Evolutionary conservation across 2,888 invertebrate species (phyloP), one percentile per base, ranked within the genome.

Genomic region (Erannis defoliaria): DNA sequence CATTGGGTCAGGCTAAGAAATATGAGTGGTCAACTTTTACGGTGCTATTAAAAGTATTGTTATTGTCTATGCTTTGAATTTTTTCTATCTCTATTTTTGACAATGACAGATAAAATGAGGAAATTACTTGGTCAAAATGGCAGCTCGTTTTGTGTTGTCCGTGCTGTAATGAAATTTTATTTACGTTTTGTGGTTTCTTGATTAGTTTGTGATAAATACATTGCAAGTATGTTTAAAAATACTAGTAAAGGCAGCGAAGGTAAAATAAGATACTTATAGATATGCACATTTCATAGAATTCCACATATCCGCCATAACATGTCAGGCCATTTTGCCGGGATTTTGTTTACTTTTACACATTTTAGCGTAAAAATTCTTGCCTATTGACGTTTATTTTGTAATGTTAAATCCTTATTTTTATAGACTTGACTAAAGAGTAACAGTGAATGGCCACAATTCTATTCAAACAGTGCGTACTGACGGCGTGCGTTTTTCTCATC

Each of bases 211-310:
- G 14, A 5, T 18, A 10, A 31, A 21, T 54, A 33, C 8, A 53
- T 40, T 9, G 38, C 31, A 50, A 45, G 6, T 35, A 60, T 60
- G 64, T 60, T 10, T 45, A 23, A 18, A 40, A 40, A 45, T 50
- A 12, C 14, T 33, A 9, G 9, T 21, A 18, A 19, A 35, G 38
- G 21, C 23, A 14, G 14, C 10, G 26, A 54, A 58, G 65, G 57
- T 57, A 57, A 42, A 31, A 51, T 37, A 35, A 38, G 43, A 9
- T 14, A 9, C 0, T 16, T 14, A 21, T 4, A 1, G 6, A 19
- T 33, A 19, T 10, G 9, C 19, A 31, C 4, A 19, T 31, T 16
- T 46, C 31, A 12, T 16, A 10, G 12, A 31, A 18, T 33, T 19
- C 2, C 6, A 46, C 5, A 6, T 31, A 31, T 5, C 9, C 9